Conservation (phyloP, 2,888 invertebrate species). For the Drosophila mimica region DNA sequence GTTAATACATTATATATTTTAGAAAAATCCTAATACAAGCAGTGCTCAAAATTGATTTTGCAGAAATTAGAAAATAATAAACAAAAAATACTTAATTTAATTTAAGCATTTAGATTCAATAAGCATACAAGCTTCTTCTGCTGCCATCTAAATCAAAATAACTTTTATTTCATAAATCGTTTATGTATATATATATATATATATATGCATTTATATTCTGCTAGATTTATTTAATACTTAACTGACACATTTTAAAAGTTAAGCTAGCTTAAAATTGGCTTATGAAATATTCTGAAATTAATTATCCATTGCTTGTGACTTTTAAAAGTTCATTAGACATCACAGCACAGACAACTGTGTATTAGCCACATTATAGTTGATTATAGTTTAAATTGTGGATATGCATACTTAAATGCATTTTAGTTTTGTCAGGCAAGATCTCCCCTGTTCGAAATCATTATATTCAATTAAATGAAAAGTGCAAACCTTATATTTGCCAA, state of each 20-base stretch:
- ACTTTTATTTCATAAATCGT: background rate
- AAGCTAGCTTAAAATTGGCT: background rate
- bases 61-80: background rate
- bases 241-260: background rate
- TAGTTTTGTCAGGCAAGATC: constrained; percentile 9
- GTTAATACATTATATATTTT: background rate
- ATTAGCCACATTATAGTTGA: background rate
- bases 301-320: background rate
- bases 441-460: background rate
- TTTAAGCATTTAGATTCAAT: background rate
- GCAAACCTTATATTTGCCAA: constrained; percentile 26
- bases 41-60: no score
- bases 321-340: background rate
- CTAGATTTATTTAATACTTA: background rate
- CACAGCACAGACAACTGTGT: background rate
- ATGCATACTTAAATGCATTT: background rate
- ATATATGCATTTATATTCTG: background rate
- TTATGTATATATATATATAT: no score
- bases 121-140: background rate
- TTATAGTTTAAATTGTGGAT: background rate
- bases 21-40: background rate
- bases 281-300: no score
- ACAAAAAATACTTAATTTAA: background rate
- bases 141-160: background rate
- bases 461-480: background rate